Percentiles rank a stretch among this genome's conserved stretches.
These are phyloP conservation scores for Mystacides longicornis DNA, from an alignment of 2,888 invertebrate genomes.

Conservation along the genomic window DNA sequence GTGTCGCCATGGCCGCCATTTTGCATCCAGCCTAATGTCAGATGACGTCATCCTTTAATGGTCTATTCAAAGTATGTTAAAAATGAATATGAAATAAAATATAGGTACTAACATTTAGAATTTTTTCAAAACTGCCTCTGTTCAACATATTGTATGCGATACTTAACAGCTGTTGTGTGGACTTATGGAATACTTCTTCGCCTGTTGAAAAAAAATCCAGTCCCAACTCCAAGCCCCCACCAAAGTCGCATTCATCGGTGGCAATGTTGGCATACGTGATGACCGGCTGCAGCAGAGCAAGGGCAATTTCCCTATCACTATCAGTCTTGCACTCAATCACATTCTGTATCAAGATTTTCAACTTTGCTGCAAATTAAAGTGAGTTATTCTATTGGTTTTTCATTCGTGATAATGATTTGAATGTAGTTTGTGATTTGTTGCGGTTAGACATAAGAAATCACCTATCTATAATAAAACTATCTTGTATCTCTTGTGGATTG, in stretches of 20 bases:
- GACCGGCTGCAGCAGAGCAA: slow-evolving; percentile 70
- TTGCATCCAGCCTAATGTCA: too few species aligned
- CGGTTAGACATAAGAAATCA: too few species aligned
- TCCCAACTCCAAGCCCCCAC: slow-evolving; percentile 84
- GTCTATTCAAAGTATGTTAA: too few species aligned
- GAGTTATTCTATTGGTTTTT: too few species aligned
- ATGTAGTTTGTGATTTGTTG: too few species aligned
- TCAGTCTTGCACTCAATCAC: slow-evolving; percentile 54
- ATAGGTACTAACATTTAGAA: slow-evolving; percentile 47
- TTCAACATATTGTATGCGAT: slow-evolving; percentile 71
- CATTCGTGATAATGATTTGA: too few species aligned
- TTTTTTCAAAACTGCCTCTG: slow-evolving; percentile 63
- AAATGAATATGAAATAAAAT: neutral
- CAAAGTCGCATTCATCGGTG: slow-evolving; percentile 92
- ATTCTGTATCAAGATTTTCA: slow-evolving; percentile 62
- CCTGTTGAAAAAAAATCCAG: slow-evolving; percentile 79
- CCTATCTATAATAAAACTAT: too few species aligned
- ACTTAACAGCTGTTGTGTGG: slow-evolving; percentile 56
- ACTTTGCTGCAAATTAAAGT: slow-evolving; percentile 51
- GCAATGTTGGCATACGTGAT: slow-evolving; percentile 82
- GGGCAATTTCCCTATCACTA: slow-evolving; percentile 50
- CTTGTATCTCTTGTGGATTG: too few species aligned
- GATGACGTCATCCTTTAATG: too few species aligned
- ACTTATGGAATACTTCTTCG: slow-evolving; percentile 57
- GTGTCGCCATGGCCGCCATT: too few species aligned